These are phyloP conservation scores for Drosophila paracracens DNA, from an alignment of 2,888 invertebrate genomes.

Conservation along the genomic window DNA sequence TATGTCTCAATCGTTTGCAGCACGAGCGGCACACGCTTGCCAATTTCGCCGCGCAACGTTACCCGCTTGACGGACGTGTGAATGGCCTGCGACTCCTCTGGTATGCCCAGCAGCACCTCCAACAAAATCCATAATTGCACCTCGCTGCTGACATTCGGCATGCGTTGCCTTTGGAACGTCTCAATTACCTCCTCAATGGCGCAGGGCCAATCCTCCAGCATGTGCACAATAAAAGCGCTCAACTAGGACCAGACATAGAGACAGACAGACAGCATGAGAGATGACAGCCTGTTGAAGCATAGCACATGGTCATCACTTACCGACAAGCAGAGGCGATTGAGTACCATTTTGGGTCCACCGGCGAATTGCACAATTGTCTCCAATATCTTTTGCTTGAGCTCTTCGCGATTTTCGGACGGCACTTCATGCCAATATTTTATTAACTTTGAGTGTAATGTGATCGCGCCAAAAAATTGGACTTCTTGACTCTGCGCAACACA, in stretches of 20 bases:
- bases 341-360: slow-evolving; percentile 93
- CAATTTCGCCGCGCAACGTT: slow-evolving; percentile 82
- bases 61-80: slow-evolving; percentile 84
- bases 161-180: slow-evolving; percentile 87
- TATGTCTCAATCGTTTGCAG: slow-evolving; percentile 83
- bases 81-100: slow-evolving; percentile 89
- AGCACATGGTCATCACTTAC: slow-evolving; percentile 85
- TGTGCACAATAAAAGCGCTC: slow-evolving; percentile 93
- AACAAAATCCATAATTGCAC: slow-evolving; percentile 89
- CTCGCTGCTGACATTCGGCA: slow-evolving; percentile 87
- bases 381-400: slow-evolving; percentile 91
- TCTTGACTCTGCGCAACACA: slow-evolving; percentile 89
- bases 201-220: slow-evolving; percentile 86
- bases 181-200: slow-evolving; percentile 91
- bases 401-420: slow-evolving; percentile 91
- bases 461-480: slow-evolving; percentile 97
- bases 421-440: slow-evolving; percentile 95
- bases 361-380: slow-evolving; percentile 91
- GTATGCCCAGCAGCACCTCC: slow-evolving; percentile 93
- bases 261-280: neutral
- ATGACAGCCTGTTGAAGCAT: neutral
- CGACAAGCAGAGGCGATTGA: slow-evolving; percentile 94
- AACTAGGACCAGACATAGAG: slow-evolving; percentile 86
- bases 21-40: slow-evolving; percentile 81
- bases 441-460: slow-evolving; percentile 94